These are phyloP conservation scores for Actinostola sp. DNA, from an alignment of 92 coral and sea anemone species.

Conservation along the genomic window DNA sequence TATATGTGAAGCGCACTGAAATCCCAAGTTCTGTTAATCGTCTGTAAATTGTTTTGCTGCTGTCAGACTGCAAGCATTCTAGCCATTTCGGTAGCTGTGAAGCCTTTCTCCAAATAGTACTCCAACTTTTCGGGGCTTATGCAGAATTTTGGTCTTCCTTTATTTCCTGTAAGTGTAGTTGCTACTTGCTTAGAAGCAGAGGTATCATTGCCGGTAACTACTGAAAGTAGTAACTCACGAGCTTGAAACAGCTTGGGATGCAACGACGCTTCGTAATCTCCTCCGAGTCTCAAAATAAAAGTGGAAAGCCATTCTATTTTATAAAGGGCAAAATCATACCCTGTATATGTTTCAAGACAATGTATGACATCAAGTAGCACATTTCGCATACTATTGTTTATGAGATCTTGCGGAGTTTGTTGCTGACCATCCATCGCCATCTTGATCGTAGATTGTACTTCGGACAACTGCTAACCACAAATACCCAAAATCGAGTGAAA, in stretches of 20 bases:
- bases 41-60: conserved; percentile 56
- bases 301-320: conserved; percentile 74
- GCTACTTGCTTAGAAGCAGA: conserved; percentile 11
- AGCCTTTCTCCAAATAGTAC: conserved; percentile 48
- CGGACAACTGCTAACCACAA: too few relatives aligned
- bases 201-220: conserved; percentile 31
- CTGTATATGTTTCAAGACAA: conserved; percentile 19
- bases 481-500: too few relatives aligned
- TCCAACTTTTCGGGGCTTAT: conserved; percentile 31
- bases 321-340: conserved; percentile 61
- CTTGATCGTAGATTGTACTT: too few relatives aligned
- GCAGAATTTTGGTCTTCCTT: conserved; percentile 49
- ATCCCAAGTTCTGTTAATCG: conserved; percentile 50
- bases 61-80: conserved; percentile 27
- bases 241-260: conserved; percentile 45
- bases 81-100: conserved; percentile 63
- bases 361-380: conserved; percentile 14
- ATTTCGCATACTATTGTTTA: conserved; percentile 14
- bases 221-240: conserved; percentile 25
- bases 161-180: conserved; percentile 46
- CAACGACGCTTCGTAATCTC: conserved; percentile 42
- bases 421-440: conserved; percentile 18
- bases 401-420: conserved; percentile 20
- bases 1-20: conserved; percentile 47
- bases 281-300: conserved; percentile 61